Conservation (phyloP, 2,113 vertebrate species). For the Barnardius zonarius region DNA sequence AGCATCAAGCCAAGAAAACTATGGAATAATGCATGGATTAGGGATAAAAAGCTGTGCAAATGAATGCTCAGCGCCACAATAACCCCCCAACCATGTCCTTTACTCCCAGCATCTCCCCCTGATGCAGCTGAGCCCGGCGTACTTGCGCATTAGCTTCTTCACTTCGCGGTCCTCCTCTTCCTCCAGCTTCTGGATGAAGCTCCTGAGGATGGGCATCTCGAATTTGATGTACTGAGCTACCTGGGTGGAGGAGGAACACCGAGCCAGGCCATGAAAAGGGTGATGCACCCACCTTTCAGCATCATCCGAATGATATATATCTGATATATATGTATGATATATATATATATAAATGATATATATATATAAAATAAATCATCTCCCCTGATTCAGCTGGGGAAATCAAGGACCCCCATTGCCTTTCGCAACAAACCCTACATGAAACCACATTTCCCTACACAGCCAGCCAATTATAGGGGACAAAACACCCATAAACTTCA, state of each 20-base stretch:
- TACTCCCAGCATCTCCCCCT: background rate
- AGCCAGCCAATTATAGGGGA: rapidly evolving
- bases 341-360: too few relatives aligned
- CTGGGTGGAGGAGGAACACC: constrained; percentile 56
- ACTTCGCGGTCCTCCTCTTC: constrained; percentile 96
- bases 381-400: background rate
- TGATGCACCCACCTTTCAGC: rapidly evolving
- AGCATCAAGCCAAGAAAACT: background rate
- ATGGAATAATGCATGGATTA: rapidly evolving
- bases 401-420: background rate
- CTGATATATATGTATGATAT: too few relatives aligned
- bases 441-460: rapidly evolving
- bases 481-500: background rate
- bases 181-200: constrained; percentile 94
- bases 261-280: background rate
- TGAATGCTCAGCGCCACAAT: rapidly evolving
- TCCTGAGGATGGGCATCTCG: constrained; percentile 95
- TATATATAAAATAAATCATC: background rate
- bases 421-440: background rate
- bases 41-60: background rate
- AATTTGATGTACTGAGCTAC: constrained; percentile 99
- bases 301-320: too few relatives aligned
- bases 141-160: constrained; percentile 90
- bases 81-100: rapidly evolving
- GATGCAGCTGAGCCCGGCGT: rapidly evolving